Conservation (phyloP, 2,113 vertebrate genomes). For the Uropsilus gracilis region DNA sequence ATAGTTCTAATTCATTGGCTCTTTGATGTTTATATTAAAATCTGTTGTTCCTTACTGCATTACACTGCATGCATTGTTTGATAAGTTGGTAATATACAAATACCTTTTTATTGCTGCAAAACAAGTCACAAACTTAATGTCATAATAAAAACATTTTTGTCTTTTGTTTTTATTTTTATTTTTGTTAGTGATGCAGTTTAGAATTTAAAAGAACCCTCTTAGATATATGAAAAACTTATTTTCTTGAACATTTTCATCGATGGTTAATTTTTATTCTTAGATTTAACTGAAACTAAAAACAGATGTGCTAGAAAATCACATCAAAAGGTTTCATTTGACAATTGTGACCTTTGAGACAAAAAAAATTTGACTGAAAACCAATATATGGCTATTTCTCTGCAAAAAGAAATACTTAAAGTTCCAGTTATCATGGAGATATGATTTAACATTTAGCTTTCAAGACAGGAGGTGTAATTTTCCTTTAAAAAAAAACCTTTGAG, state of each 20-base stretch:
- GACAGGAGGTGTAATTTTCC: not conserved
- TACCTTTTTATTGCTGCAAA: not conserved
- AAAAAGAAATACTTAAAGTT: conserved; percentile 34
- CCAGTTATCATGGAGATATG: conserved; percentile 9
- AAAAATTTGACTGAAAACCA: conserved; percentile 69
- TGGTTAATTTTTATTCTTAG: conserved; percentile 35
- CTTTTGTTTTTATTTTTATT: too few species aligned
- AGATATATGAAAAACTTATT: conserved; percentile 5
- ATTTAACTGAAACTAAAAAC: conserved; percentile 56
- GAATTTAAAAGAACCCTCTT: not conserved
- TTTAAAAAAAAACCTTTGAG: conserved; percentile 36
- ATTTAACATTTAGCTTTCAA: conserved; percentile 42
- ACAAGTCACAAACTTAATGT: not conserved
- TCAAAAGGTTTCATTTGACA: conserved; percentile 37
- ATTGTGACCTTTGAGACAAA: conserved; percentile 58
- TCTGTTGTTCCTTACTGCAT: not conserved
- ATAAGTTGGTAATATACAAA: not conserved
- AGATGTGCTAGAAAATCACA: conserved; percentile 30
- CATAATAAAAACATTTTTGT: too few species aligned
- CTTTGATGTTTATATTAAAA: not conserved
- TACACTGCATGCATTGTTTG: not conserved
- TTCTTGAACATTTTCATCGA: not conserved
- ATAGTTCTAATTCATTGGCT: not conserved
- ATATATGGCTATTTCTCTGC: conserved; percentile 44
- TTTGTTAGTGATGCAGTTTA: too few species aligned